A percentile compares a stretch with the other conserved stretches of the same genome.
Evolutionary conservation across 2,113 vertebrate genomes (phyloP).

Genomic region (Ornithorhynchus anatinus): DNA sequence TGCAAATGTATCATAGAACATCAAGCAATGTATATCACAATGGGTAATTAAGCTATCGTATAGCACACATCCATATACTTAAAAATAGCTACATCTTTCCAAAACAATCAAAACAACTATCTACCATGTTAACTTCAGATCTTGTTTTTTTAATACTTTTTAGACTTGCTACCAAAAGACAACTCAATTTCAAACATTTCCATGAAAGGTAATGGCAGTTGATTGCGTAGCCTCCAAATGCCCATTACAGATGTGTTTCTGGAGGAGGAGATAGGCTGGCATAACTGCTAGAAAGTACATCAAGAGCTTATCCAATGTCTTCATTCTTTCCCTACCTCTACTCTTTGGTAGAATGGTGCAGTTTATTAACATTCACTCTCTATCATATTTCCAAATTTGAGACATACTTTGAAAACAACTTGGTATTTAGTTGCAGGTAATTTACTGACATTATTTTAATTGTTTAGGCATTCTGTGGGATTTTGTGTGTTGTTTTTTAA

Average conservation of each 20-base stretch:
- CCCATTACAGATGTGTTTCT: fast-evolving
- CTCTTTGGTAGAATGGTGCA: no score
- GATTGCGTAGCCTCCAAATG: fast-evolving
- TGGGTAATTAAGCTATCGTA: fast-evolving
- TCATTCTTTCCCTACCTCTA: no score
- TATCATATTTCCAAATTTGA: no score
- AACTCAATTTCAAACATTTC: neutral
- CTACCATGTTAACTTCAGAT: neutral
- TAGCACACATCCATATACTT: neutral
- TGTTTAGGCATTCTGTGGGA: no score
- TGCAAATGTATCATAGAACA: neutral
- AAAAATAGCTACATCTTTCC: neutral
- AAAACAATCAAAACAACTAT: neutral
- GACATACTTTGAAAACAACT: no score
- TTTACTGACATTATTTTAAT: no score
- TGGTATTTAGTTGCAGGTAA: no score
- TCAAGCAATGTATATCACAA: neutral
- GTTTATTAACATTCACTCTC: no score
- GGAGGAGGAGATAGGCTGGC: fast-evolving
- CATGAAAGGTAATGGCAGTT: neutral
- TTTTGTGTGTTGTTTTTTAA: no score
- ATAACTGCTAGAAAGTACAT: fast-evolving
- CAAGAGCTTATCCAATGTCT: no score
- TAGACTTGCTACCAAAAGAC: fast-evolving
- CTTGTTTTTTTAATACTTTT: neutral